Evolutionary conservation across 2,888 invertebrate genomes (phyloP).

Genomic region (Agapostemon virescens): DNA sequence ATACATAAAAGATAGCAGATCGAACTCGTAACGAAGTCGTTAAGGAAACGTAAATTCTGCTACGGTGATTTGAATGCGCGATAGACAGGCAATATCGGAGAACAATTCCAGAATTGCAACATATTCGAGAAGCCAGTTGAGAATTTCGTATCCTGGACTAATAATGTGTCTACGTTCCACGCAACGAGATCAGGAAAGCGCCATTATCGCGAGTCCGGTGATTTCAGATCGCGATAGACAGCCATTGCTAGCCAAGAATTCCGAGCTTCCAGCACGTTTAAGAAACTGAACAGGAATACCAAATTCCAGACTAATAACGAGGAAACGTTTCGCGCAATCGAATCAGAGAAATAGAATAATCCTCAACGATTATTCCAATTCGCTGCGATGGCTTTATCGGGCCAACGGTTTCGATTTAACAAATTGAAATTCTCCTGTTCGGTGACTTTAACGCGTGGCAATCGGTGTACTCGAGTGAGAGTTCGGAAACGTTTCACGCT

Average conservation of each 20-base stretch:
- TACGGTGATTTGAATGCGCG: neutral
- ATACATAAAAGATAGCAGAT: neutral
- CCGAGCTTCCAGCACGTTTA: neutral
- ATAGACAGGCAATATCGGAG: neutral
- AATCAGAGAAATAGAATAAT: neutral
- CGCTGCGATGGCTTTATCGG: neutral
- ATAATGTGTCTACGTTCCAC: conserved; percentile 8
- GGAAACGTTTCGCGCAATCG: neutral
- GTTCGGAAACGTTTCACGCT: too few species aligned
- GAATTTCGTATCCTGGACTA: neutral
- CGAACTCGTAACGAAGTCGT: neutral
- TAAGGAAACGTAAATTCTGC: neutral
- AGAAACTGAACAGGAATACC: neutral
- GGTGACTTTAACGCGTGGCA: too few species aligned
- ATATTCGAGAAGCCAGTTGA: neutral
- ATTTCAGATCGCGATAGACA: conserved; percentile 4
- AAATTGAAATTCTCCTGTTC: neutral
- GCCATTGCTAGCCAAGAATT: conserved; percentile 9
- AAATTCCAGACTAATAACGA: neutral
- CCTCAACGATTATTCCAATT: neutral
- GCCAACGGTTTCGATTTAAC: neutral
- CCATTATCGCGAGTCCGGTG: neutral
- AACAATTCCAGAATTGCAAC: neutral
- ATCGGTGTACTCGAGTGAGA: too few species aligned
- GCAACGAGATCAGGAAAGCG: neutral